Conservation (phyloP, 2,113 vertebrate species). For the Calyptomena viridis region DNA sequence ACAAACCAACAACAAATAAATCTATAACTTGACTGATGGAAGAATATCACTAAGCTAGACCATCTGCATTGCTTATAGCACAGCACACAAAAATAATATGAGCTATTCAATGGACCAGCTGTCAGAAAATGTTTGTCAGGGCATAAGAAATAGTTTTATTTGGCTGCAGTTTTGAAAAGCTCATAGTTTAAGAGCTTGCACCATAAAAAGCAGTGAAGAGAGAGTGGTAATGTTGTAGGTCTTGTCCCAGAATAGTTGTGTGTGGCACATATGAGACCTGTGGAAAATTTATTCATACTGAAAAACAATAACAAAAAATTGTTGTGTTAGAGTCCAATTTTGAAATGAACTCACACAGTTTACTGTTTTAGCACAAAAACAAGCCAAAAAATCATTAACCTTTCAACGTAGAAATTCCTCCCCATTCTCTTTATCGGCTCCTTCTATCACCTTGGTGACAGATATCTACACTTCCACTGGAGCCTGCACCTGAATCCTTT, state of each 20-base stretch:
- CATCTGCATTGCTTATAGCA: slow-evolving; percentile 56
- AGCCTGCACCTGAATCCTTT: not conserved
- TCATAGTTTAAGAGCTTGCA: not conserved
- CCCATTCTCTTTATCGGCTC: not conserved
- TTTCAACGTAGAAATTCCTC: not conserved
- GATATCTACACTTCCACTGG: not conserved
- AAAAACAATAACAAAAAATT: not conserved
- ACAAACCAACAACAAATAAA: not conserved
- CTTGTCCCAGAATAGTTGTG: not conserved
- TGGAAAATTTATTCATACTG: not conserved
- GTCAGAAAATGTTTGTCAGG: slow-evolving; percentile 32
- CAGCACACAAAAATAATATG: slow-evolving; percentile 37
- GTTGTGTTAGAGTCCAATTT: not conserved
- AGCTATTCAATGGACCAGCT: slow-evolving; percentile 41
- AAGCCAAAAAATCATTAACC: not conserved
- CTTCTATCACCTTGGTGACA: not conserved
- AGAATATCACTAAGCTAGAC: slow-evolving; percentile 34
- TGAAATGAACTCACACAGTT: not conserved
- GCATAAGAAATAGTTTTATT: not conserved
- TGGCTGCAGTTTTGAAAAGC: not conserved
- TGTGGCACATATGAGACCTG: not conserved
- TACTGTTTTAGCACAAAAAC: not conserved
- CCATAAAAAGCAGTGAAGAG: not conserved
- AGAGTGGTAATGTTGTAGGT: not conserved
- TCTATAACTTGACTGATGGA: slow-evolving; percentile 47